phyloP scores from a whole-genome alignment of 1,140 invertebrate genomes.

The Pentalonia nigronervosa region DNA sequence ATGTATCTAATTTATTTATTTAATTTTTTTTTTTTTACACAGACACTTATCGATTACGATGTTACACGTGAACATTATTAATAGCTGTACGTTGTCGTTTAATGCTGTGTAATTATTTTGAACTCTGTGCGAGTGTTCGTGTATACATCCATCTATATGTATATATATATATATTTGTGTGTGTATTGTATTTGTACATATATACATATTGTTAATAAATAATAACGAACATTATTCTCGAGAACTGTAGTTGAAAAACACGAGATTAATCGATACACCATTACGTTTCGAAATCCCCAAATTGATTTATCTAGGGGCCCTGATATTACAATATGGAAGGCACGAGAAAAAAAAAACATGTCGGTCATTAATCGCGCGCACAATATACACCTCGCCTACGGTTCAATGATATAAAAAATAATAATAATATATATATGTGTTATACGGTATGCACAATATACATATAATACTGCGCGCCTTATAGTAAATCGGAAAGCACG shows the following conservation, averaged over 20 bases:
- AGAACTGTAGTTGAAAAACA: not conserved
- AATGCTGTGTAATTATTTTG: not conserved
- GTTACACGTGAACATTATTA: constrained; percentile 19
- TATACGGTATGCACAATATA: not conserved
- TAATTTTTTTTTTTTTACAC: not conserved
- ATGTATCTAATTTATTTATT: not conserved
- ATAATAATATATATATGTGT: not conserved
- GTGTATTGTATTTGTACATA: not conserved
- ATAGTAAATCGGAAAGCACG: not conserved
- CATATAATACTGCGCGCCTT: not conserved
- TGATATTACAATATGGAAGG: constrained; percentile 11
- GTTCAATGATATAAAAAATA: not conserved
- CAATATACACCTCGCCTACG: not conserved
- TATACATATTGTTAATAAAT: not conserved
- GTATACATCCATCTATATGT: not conserved
- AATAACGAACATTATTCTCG: constrained; percentile 2
- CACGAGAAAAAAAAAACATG: not conserved
- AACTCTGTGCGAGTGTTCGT: not conserved
- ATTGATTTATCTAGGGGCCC: constrained; percentile 30
- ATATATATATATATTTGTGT: not conserved
- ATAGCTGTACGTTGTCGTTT: not conserved
- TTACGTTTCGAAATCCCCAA: constrained; percentile 35
- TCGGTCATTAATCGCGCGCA: constrained; percentile 3
- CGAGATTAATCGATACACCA: constrained; percentile 17
- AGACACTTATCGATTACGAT: constrained; percentile 15